A percentile compares a stretch with the other conserved stretches of the same genome.
These are phyloP conservation scores for Pangasianodon gigas DNA, from an alignment of 2,113 vertebrate genomes.

Conservation along the genomic window DNA sequence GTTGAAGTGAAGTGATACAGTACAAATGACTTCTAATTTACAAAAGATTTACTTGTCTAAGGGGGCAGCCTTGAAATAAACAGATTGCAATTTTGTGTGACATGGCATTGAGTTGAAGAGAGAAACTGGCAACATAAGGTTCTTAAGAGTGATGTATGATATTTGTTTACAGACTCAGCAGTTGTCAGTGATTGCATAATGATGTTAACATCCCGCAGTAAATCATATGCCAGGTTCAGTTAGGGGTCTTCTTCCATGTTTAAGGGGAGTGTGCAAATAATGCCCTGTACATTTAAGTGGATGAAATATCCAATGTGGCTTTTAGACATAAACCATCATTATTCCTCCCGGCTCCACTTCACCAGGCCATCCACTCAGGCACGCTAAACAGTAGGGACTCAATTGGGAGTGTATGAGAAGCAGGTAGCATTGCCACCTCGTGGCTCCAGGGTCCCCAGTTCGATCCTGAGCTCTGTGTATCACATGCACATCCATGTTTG, in stretches of 20 bases:
- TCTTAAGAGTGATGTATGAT: constrained; percentile 2
- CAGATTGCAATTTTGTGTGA: neutral
- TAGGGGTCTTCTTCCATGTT: neutral
- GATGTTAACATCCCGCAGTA: neutral
- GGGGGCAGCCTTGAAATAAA: neutral
- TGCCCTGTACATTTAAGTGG: neutral
- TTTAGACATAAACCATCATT: neutral
- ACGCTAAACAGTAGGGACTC: neutral
- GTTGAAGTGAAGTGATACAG: neutral
- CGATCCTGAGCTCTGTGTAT: neutral
- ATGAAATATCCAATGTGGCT: neutral
- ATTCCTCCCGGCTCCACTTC: neutral
- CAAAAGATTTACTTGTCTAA: neutral
- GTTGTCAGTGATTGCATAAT: neutral
- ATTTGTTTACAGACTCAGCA: neutral
- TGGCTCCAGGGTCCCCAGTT: neutral
- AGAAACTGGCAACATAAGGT: neutral
- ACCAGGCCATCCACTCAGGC: neutral
- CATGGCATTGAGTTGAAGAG: neutral
- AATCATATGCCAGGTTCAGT: neutral
- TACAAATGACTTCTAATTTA: neutral
- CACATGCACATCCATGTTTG: neutral
- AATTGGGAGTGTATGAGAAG: neutral
- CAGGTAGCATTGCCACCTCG: neutral
- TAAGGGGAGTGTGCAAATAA: neutral